Evolutionary conservation across 2,888 invertebrate species (phyloP), one percentile per base, ranked within the genome.

Genomic region (Leptopterna dolabrata): DNA sequence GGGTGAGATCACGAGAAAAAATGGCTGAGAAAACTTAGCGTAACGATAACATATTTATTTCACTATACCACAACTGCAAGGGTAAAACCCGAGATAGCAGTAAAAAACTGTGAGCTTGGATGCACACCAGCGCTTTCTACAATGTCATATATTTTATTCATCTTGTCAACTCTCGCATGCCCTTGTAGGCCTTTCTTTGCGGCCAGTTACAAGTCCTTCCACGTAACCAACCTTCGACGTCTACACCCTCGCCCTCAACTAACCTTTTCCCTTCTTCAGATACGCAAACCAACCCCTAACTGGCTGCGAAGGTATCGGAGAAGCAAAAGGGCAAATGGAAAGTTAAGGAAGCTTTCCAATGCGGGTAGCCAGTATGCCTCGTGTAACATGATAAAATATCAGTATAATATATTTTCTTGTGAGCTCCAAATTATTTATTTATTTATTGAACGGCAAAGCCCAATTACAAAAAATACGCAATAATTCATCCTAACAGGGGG

Each of bases 101-200:
- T 63, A 63, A 51, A 63, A 51, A 51, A 51, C n/a, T 63, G 24
- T n/a, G 63, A 24, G 24, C 63, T 27, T 24, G 63, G 63, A 27
- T 63, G 24, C 24, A 19, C 24, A 63, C 63, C 24, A 63, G 63
- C 63, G 27, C 63, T 63, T 63, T 63, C 24, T 63, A 63, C 63
- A 63, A 63, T 63, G 63, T 63, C 63, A 63, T 63, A 63, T 63
- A 63, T 63, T 63, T 63, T 63, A 63, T 63, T 63, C 63, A 63
- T 63, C 63, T 63, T 63, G 63, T 63, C 63, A 63, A 24, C 63
- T 63, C 63, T 63, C 63, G 63, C 13, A 63, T 24, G 63, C 63
- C 63, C 27, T 63, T 63, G 36, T 36, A 63, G 24, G 63, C 63
- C 63, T 24, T 63, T 63, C 63, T 63, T 63, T 63, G 63, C 63